Conservation (phyloP, 2,888 invertebrate species). For the Meiosimyza decipiens region DNA sequence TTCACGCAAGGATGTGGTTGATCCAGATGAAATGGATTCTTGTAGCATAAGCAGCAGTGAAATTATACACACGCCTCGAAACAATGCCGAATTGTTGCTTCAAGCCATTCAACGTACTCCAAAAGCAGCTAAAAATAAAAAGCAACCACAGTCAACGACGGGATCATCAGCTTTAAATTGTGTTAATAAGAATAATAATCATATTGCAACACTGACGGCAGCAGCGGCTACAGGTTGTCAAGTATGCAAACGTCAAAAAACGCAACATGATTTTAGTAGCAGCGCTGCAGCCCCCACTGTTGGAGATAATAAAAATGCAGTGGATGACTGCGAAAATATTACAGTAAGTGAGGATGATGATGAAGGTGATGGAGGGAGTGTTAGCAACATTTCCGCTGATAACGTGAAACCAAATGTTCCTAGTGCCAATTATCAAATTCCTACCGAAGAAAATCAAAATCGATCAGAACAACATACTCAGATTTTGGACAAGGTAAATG, state of each 20-base stretch:
- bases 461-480: background rate
- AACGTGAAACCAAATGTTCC: background rate
- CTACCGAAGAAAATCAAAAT: background rate
- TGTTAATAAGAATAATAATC: conserved; percentile 43
- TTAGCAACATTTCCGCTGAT: background rate
- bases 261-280: conserved; percentile 59
- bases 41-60: conserved; percentile 56
- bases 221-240: conserved; percentile 55
- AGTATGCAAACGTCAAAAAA: conserved; percentile 67
- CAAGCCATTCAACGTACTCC: conserved; percentile 71
- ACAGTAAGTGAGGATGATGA: conserved; percentile 35
- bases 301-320: conserved; percentile 25
- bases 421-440: background rate
- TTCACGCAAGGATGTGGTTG: conserved; percentile 46
- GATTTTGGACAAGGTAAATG: conserved; percentile 45
- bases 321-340: background rate
- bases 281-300: conserved; percentile 33
- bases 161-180: conserved; percentile 28
- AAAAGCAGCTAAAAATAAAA: conserved; percentile 62
- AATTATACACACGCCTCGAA: conserved; percentile 62
- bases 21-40: conserved; percentile 40
- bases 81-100: conserved; percentile 70
- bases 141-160: conserved; percentile 40
- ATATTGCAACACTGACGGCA: background rate
- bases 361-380: conserved; percentile 38